Percentiles rank a stretch among this genome's conserved stretches.
These are phyloP conservation scores for Lophura nycthemera DNA, from an alignment of 2,113 vertebrate genomes.

Conservation along the genomic window DNA sequence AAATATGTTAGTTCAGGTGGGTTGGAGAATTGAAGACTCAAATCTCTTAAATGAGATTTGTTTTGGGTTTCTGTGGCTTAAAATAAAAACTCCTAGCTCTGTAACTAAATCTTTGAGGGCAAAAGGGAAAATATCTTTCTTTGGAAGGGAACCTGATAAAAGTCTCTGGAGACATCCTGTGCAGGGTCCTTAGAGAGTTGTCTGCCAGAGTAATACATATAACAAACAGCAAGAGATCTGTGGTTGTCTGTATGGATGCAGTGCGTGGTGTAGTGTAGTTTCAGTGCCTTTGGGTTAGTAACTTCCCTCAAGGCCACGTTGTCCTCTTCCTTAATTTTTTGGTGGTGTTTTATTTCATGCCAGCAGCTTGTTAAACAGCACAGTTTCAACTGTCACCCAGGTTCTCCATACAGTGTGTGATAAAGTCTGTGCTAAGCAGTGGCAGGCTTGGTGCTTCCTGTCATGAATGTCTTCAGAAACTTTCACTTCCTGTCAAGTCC, in stretches of 20 bases:
- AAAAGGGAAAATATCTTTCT: not conserved
- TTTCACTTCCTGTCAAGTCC: slow-evolving; percentile 30
- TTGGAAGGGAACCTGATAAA: not conserved
- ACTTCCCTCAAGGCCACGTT: not conserved
- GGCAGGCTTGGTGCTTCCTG: slow-evolving; percentile 19
- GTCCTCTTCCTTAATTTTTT: not conserved
- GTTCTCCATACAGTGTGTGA: not conserved
- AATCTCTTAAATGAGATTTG: slow-evolving; percentile 23
- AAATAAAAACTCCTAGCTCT: not conserved
- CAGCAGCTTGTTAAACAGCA: not conserved
- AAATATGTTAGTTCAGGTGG: not conserved
- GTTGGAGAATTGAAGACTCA: not conserved
- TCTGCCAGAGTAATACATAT: slow-evolving; percentile 43
- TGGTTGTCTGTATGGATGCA: slow-evolving; percentile 43
- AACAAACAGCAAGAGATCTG: slow-evolving; percentile 46
- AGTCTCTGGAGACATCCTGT: slow-evolving; percentile 13
- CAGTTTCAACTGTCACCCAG: not conserved
- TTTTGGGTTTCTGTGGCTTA: slow-evolving; percentile 7
- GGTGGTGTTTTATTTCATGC: not conserved
- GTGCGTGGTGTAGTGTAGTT: not conserved
- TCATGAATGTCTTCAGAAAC: slow-evolving; percentile 4
- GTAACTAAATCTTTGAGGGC: not conserved
- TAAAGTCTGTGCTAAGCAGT: not conserved
- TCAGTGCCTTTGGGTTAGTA: not conserved
- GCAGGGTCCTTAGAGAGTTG: slow-evolving; percentile 8